These are phyloP conservation scores for Daubentonia madagascariensis DNA, from an alignment of 2,113 vertebrate genomes.

Conservation along the genomic window DNA sequence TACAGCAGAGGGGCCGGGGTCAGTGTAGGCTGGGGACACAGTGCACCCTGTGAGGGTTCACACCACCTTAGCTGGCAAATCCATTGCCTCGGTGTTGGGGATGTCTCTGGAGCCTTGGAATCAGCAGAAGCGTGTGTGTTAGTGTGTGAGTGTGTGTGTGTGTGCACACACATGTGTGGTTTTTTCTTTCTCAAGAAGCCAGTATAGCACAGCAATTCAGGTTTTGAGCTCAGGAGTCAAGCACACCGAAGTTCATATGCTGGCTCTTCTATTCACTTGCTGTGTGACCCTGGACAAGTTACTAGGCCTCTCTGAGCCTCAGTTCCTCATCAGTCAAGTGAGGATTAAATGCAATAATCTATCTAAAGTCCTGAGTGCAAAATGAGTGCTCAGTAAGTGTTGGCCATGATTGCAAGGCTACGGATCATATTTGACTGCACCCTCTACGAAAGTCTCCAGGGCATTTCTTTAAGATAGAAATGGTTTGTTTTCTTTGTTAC, in stretches of 20 bases:
- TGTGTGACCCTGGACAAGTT: neutral
- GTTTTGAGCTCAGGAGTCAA: neutral
- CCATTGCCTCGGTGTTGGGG: neutral
- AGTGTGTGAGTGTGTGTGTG: neutral
- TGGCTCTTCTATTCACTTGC: neutral
- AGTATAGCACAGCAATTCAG: neutral
- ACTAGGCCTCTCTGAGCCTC: neutral
- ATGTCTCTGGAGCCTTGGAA: neutral
- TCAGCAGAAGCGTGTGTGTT: neutral
- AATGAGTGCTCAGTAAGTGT: rapidly evolving
- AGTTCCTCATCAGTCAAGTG: neutral
- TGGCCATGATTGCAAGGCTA: rapidly evolving
- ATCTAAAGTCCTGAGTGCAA: neutral
- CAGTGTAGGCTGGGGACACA: neutral
- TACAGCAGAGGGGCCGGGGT: rapidly evolving
- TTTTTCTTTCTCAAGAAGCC: neutral
- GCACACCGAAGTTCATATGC: neutral
- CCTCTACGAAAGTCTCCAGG: neutral
- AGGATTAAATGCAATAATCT: neutral
- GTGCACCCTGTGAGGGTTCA: neutral
- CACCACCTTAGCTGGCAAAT: neutral
- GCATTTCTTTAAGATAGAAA: neutral
- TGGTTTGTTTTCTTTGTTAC: neutral
- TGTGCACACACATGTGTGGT: rapidly evolving
- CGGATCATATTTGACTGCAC: rapidly evolving